Percentiles rank a stretch among this genome's conserved stretches.
phyloP scores from a whole-genome alignment of 2,113 vertebrate genomes.

The Excalfactoria chinensis region DNA sequence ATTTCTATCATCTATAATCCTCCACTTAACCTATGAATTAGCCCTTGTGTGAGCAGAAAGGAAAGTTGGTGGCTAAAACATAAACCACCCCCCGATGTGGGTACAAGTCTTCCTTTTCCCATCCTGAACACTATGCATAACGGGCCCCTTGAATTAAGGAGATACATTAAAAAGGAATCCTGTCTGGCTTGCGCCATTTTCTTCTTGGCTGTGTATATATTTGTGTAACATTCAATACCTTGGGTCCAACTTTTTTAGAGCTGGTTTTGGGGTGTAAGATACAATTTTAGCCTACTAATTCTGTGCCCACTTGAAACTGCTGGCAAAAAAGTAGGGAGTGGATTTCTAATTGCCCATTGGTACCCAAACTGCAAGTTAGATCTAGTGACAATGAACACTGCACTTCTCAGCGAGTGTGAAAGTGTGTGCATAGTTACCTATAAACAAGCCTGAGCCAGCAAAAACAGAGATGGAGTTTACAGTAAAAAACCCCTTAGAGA shows the following conservation, averaged over 20 bases:
- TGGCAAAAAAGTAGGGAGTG: conserved; percentile 16
- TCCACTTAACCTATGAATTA: conserved; percentile 74
- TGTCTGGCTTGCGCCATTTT: conserved; percentile 56
- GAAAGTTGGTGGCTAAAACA: conserved; percentile 66
- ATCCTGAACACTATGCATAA: conserved; percentile 35
- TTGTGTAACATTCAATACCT: conserved; percentile 30
- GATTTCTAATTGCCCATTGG: conserved; percentile 33
- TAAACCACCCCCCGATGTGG: conserved; percentile 32
- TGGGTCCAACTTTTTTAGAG: conserved; percentile 18
- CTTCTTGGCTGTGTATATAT: conserved; percentile 37
- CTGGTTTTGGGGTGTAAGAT: conserved; percentile 52
- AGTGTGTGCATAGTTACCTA: conserved; percentile 49
- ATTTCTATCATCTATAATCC: conserved; percentile 71
- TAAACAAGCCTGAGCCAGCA: conserved; percentile 9
- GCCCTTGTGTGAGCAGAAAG: conserved; percentile 70
- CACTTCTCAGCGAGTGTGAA: conserved; percentile 32
- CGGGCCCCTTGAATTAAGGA: conserved; percentile 60
- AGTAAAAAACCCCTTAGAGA: conserved; percentile 20
- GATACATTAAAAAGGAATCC: conserved; percentile 59
- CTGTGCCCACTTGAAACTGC: background rate
- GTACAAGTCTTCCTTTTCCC: conserved; percentile 68
- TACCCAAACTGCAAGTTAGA: conserved; percentile 47
- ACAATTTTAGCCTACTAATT: conserved; percentile 60
- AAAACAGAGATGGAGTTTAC: conserved; percentile 32
- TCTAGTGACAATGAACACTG: conserved; percentile 34